phyloP scores from a whole-genome alignment of 2,113 vertebrate species.

The Numenius arquata region DNA sequence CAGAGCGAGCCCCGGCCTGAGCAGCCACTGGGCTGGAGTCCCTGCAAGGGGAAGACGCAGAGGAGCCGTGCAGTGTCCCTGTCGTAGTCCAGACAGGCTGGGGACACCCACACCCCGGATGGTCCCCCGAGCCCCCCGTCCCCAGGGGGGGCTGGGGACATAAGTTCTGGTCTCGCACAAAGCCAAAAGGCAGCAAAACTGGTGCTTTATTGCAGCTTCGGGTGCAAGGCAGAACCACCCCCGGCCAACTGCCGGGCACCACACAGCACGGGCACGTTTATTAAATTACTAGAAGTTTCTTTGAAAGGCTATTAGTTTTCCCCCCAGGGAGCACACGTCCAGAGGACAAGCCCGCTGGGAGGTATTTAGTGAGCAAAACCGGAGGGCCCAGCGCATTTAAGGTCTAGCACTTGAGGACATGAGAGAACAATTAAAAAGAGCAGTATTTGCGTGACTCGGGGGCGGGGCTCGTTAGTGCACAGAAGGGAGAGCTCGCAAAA shows the following conservation, averaged over 20 bases:
- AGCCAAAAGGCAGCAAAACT: neutral
- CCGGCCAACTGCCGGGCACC: fast-evolving
- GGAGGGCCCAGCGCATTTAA: fast-evolving
- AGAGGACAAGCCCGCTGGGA: neutral
- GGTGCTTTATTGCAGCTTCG: fast-evolving
- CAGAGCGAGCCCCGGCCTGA: fast-evolving
- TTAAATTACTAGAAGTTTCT: neutral
- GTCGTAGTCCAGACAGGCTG: neutral
- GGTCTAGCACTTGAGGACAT: neutral
- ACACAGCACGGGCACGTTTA: neutral
- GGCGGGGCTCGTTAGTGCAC: fast-evolving
- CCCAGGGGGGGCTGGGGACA: fast-evolving
- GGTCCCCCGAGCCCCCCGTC: neutral
- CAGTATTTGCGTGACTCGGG: neutral
- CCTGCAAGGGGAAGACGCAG: fast-evolving
- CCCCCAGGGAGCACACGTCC: neutral
- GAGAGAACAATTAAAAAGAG: neutral
- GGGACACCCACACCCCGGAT: neutral
- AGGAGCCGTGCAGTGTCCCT: fast-evolving
- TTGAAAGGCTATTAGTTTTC: neutral
- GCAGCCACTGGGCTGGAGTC: neutral
- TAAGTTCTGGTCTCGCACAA: fast-evolving
- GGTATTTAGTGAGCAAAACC: neutral
- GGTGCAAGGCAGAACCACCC: fast-evolving
- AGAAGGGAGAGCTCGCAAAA: neutral